Percentiles rank a stretch among this genome's conserved stretches.
Conservation (phyloP, 2,113 vertebrate genomes). For the Physeter macrocephalus region DNA sequence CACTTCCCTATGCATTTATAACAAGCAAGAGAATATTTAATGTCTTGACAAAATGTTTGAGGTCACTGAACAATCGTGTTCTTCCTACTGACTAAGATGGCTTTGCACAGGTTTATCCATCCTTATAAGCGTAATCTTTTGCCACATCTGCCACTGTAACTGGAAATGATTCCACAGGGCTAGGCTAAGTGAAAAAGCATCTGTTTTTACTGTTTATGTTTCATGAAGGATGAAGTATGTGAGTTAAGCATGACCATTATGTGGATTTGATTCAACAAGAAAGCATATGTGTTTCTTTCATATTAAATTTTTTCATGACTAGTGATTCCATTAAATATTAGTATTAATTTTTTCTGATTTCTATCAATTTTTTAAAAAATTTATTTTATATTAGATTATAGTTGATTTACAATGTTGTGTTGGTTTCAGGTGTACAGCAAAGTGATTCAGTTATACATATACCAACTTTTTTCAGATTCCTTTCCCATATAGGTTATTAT, state of each 20-base stretch:
- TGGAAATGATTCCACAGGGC: not conserved
- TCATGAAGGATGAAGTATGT: not conserved
- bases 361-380: not conserved
- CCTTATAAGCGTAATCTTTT: not conserved
- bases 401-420: not conserved
- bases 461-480: not conserved
- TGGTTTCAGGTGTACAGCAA: not conserved
- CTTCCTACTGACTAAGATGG: not conserved
- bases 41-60: not conserved
- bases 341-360: not conserved
- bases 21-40: not conserved
- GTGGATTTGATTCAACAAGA: not conserved
- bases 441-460: not conserved
- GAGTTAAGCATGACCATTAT: not conserved
- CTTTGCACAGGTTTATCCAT: not conserved
- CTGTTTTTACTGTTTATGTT: not conserved
- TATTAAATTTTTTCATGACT: not conserved
- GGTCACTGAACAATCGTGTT: not conserved
- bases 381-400: not conserved
- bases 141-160: not conserved
- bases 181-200: rapidly evolving
- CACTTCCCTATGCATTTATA: not conserved
- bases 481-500: not conserved
- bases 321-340: not conserved
- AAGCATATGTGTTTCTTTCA: not conserved